Evolutionary conservation across 2,888 invertebrate genomes (phyloP).

Genomic region (Esperia sulphurella): DNA sequence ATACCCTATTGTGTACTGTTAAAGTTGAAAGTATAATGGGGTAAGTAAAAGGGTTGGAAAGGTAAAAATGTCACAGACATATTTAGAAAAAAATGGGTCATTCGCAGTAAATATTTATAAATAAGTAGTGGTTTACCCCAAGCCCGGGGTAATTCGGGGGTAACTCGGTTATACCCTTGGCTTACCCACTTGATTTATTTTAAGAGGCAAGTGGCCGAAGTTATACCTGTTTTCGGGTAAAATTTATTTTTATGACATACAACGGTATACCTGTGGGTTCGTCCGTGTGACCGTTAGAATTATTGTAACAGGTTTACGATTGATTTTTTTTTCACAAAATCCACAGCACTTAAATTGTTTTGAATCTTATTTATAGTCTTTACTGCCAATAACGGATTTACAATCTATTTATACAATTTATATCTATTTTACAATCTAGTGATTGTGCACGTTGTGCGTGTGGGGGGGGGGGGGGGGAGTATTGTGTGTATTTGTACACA

Average conservation of each 20-base stretch:
- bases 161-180: background rate
- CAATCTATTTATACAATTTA: too few relatives aligned
- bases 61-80: constrained; percentile 5
- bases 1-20: background rate
- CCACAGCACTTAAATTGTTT: too few relatives aligned
- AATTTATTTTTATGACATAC: background rate
- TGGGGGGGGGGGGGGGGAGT: too few relatives aligned
- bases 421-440: too few relatives aligned
- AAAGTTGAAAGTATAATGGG: background rate
- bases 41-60: background rate
- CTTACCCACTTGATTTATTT: constrained; percentile 2
- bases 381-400: too few relatives aligned
- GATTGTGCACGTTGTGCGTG: too few relatives aligned
- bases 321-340: too few relatives aligned
- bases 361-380: too few relatives aligned
- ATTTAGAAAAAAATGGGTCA: constrained; percentile 6
- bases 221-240: background rate
- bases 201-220: background rate
- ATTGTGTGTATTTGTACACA: too few relatives aligned
- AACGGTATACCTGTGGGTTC: background rate
- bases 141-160: background rate
- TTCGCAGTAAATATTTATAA: constrained; percentile 13
- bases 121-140: constrained; percentile 1
- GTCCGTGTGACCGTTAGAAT: too few relatives aligned
- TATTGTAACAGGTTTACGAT: too few relatives aligned